phyloP scores from a whole-genome alignment of 2,888 invertebrate species.

The Invenusta paracnida region DNA sequence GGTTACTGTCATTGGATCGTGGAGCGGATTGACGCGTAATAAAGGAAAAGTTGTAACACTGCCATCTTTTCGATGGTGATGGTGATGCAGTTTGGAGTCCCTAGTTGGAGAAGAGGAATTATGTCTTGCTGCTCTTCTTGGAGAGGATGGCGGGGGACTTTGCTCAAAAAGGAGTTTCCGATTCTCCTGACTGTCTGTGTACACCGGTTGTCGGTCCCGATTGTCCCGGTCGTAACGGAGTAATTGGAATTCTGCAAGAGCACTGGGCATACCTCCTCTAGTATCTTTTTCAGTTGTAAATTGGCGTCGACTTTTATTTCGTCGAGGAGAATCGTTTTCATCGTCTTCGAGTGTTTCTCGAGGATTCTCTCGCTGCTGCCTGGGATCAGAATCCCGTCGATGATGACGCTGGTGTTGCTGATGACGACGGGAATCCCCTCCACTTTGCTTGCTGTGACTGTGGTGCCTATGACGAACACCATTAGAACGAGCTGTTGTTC shows the following conservation, averaged over 20 bases:
- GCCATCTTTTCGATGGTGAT: background rate
- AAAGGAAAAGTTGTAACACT: background rate
- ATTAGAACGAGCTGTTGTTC: background rate
- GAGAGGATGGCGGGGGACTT: background rate
- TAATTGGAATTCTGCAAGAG: background rate
- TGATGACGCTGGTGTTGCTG: background rate
- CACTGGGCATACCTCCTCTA: background rate
- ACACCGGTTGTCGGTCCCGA: background rate
- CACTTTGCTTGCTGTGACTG: background rate
- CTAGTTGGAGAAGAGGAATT: background rate
- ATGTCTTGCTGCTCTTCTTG: background rate
- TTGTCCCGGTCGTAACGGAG: background rate
- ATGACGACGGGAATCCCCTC: background rate
- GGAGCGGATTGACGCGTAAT: background rate
- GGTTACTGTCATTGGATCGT: background rate
- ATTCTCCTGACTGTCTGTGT: background rate
- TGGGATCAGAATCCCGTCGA: background rate
- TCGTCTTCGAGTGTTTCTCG: background rate
- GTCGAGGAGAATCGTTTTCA: background rate
- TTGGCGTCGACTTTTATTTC: background rate
- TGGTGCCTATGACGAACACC: background rate
- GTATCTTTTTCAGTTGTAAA: background rate
- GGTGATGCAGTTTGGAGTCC: background rate
- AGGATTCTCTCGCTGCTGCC: background rate
- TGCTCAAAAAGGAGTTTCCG: background rate